Evolutionary conservation across 2,113 vertebrate genomes (phyloP), one percentile per base, ranked within the genome.

Genomic region (Odontesthes bonariensis): DNA sequence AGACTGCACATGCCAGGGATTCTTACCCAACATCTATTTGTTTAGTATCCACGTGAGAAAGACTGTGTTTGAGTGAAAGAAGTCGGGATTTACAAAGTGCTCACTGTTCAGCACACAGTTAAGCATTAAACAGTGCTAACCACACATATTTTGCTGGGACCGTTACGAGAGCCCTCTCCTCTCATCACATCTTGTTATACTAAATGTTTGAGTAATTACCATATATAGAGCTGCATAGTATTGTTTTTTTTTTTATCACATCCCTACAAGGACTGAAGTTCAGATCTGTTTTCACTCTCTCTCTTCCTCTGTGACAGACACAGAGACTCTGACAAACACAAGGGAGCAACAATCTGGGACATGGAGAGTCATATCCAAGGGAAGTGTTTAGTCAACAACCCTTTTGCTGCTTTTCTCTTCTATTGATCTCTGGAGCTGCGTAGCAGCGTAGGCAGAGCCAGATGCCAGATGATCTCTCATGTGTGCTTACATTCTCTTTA

Each of bases 1-100:
- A 86, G 75, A 86, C 71, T 4, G 22, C n/a, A 19, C 68, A 86
- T 88, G 76, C 83, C 72, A 56, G 67, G 47, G 59, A 90, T 86
- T 87, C 82, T 31, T 81, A 75, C 80, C 64, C 75, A 66, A 60
- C 56, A 51, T 75, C 54, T 69, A 72, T 85, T 84, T 84, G 66
- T 84, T 84, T 89, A 64, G 73, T 79, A 14, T 76, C 73, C 56
- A 33, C 78, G 78, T 63, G 80, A 75, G 73, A 71, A 53, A 84
- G 74, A 60, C 69, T 0, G 72, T 13, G 57, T 59, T 68, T 69
- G 58, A 81, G 40, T 72, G 69, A 38, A 75, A 57, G 59, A 47
- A 23, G 42, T 6, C 16, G 8, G 56, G 42, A 53, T 76, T 59
- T 10, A 74, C 76, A 42, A 81, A 81, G 52, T 40, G 10, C 52